Percentiles rank a stretch among this genome's conserved stretches.
These are phyloP conservation scores for Orchestes rusci DNA, from an alignment of 2,888 invertebrate genomes.

Conservation along the genomic window DNA sequence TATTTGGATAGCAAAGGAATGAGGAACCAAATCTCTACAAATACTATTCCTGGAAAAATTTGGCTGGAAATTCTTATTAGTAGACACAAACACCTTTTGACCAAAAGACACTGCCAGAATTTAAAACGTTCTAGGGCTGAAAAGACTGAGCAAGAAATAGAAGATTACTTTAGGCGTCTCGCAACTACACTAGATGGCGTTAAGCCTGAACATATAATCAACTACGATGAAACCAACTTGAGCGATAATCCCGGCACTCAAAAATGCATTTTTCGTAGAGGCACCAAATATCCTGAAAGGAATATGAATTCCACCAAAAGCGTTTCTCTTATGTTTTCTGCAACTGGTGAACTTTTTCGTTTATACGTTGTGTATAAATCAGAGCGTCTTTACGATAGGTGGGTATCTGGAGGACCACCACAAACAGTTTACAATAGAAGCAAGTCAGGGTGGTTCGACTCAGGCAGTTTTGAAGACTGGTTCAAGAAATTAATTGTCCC, in stretches of 20 bases:
- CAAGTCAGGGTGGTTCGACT: constrained; percentile 31
- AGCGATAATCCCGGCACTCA: constrained; percentile 6
- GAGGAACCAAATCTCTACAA: no score
- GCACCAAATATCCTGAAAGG: constrained; percentile 13
- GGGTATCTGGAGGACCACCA: no score
- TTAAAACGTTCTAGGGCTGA: constrained; percentile 22
- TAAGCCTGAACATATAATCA: constrained; percentile 26
- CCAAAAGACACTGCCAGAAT: constrained; percentile 18
- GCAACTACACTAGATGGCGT: constrained; percentile 13
- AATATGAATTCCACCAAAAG: constrained; percentile 12
- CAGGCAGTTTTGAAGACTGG: constrained; percentile 25
- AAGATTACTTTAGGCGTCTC: constrained; percentile 19
- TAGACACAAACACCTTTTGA: neutral
- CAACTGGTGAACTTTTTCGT: constrained; percentile 4
- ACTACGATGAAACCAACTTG: constrained; percentile 28
- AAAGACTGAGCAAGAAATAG: constrained; percentile 15
- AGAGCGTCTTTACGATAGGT: constrained; percentile 29
- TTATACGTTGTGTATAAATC: constrained; percentile 31
- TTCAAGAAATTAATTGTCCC: constrained; percentile 27
- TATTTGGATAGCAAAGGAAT: no score
- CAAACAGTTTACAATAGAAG: constrained; percentile 31
- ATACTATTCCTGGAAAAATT: no score
- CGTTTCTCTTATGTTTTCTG: constrained; percentile 22
- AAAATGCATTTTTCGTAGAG: constrained; percentile 12
- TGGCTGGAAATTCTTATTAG: no score